Evolutionary conservation across 2,888 invertebrate species (phyloP).

Genomic region (Megastigmus dorsalis): DNA sequence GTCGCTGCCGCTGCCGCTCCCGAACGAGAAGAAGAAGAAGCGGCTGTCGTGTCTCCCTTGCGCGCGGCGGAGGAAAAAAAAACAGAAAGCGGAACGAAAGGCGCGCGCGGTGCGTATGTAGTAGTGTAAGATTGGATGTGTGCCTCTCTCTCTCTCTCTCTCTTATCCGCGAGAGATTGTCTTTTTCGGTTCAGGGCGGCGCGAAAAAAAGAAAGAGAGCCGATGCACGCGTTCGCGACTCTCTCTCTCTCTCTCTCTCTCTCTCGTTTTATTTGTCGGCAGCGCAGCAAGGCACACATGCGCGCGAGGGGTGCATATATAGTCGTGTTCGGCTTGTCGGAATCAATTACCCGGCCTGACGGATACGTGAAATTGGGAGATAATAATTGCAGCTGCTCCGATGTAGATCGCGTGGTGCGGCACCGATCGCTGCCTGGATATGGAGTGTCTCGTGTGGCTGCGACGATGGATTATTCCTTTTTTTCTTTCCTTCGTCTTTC

Average conservation of each 20-base stretch:
- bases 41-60: neutral
- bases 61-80: too few species aligned
- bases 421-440: too few species aligned
- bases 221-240: neutral
- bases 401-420: too few species aligned
- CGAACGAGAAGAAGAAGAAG: too few species aligned
- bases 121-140: neutral
- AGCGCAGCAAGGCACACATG: too few species aligned
- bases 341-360: conserved; percentile 4
- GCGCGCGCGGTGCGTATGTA: too few species aligned
- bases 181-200: too few species aligned
- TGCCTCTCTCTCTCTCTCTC: neutral
- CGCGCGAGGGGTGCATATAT: too few species aligned
- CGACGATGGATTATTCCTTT: neutral
- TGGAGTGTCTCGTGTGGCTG: neutral
- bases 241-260: too few species aligned
- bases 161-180: neutral
- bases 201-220: neutral
- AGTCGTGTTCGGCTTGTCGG: neutral
- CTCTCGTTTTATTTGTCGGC: neutral
- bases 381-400: neutral
- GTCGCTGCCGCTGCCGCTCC: too few species aligned
- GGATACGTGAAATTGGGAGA: neutral
- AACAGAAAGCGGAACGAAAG: conserved; percentile 39
- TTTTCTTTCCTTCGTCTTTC: neutral